Percentiles rank a stretch among this genome's conserved stretches.
phyloP scores from a whole-genome alignment of 1,140 invertebrate species.

The Lucilia cuprina region DNA sequence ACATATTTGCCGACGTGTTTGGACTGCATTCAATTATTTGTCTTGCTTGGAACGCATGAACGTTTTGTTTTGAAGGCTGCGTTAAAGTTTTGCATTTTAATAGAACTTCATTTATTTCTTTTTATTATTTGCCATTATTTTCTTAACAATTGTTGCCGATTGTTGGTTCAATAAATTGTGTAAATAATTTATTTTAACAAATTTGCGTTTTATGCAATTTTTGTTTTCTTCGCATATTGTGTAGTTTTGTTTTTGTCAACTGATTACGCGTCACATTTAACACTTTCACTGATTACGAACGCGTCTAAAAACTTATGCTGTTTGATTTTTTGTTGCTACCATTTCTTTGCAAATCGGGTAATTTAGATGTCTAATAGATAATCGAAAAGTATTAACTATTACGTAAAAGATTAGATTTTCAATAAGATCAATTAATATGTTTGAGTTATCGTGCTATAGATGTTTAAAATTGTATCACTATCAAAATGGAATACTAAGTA shows the following conservation, averaged over 20 bases:
- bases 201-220: conserved; percentile 14
- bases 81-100: conserved; percentile 31
- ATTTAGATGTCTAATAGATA: conserved; percentile 12
- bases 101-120: conserved; percentile 18
- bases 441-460: background rate
- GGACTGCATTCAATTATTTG: background rate
- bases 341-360: background rate
- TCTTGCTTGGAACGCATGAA: background rate
- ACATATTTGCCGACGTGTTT: conserved; percentile 18
- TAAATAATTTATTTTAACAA: conserved; percentile 8
- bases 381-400: background rate
- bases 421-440: background rate
- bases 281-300: too few relatives aligned
- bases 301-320: too few relatives aligned
- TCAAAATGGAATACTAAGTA: background rate
- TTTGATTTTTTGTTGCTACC: background rate
- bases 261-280: background rate
- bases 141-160: background rate
- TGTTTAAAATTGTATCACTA: background rate
- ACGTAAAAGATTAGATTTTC: background rate
- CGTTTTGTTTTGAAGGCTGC: background rate
- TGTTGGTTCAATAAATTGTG: background rate
- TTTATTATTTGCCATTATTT: background rate
- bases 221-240: background rate
- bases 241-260: background rate